Conservation (phyloP, 1,140 invertebrate species). For the Penaeus indicus region DNA sequence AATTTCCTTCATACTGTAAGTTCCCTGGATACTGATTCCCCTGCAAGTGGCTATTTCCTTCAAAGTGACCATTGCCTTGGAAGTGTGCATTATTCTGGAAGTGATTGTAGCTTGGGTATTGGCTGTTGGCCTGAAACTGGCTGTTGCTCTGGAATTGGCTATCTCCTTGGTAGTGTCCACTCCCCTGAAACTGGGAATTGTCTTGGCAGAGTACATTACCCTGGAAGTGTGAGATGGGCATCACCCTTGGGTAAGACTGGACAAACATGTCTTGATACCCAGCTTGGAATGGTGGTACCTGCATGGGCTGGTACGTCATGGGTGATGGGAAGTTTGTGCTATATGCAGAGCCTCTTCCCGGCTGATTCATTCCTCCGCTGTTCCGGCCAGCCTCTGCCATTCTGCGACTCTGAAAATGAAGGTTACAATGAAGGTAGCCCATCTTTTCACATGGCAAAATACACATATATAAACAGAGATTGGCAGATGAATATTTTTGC, state of each 20-base stretch:
- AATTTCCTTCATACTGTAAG: conserved; percentile 37
- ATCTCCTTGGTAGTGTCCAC: not conserved
- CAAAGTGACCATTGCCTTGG: not conserved
- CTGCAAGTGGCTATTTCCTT: conserved; percentile 30
- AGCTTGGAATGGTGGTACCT: not conserved
- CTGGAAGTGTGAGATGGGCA: conserved; percentile 37
- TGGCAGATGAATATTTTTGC: too few relatives aligned
- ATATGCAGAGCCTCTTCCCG: conserved; percentile 9
- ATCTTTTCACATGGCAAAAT: too few relatives aligned
- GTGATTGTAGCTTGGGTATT: conserved; percentile 24
- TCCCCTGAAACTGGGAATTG: not conserved
- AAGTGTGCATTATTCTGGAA: conserved; percentile 16
- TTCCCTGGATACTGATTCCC: conserved; percentile 41
- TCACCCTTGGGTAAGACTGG: conserved; percentile 1
- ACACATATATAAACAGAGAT: too few relatives aligned
- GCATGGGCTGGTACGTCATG: conserved; percentile 17
- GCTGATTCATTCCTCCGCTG: conserved; percentile 5
- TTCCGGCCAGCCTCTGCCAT: conserved; percentile 42
- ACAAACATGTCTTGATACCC: conserved; percentile 18
- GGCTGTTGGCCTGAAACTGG: conserved; percentile 33
- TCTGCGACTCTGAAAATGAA: conserved; percentile 28
- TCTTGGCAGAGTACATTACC: conserved; percentile 10
- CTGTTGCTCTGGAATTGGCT: conserved; percentile 7
- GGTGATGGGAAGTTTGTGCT: not conserved
- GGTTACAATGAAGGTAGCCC: not conserved